A percentile compares a stretch with the other conserved stretches of the same genome.
phyloP scores from a whole-genome alignment of 2,797 vertebrate genomes.

The Psittacula echo region DNA sequence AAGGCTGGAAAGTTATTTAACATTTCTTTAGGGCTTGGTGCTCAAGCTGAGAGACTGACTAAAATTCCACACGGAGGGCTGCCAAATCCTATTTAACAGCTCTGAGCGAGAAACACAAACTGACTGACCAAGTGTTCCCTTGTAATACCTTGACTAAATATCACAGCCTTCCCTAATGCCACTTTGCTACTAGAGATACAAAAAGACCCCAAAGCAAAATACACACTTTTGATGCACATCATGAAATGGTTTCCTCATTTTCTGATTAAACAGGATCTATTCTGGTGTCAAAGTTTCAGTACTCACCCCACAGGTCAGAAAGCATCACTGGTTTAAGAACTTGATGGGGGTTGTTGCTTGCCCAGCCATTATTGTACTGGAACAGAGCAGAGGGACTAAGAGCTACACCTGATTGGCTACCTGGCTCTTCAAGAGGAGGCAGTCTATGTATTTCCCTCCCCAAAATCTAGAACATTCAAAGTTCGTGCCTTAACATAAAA shows the following conservation, averaged over 20 bases:
- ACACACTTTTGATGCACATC: not conserved
- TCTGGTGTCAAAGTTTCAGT: not conserved
- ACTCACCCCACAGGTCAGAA: not conserved
- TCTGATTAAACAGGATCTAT: not conserved
- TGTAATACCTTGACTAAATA: not conserved
- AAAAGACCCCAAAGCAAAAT: conserved; percentile 33
- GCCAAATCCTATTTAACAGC: not conserved
- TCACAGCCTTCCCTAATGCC: not conserved
- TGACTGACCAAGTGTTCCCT: not conserved
- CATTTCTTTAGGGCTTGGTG: not conserved
- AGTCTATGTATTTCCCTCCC: not conserved
- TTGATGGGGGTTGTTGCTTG: not conserved
- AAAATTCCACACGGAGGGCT: not conserved
- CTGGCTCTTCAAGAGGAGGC: not conserved
- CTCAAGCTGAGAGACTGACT: not conserved
- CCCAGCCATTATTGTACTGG: not conserved
- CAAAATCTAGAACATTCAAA: not conserved
- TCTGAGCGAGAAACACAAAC: not conserved
- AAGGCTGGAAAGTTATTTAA: not conserved
- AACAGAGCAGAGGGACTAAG: not conserved
- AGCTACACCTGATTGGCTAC: not conserved
- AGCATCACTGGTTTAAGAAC: not conserved
- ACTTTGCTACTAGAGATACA: not conserved
- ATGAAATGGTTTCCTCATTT: not conserved
- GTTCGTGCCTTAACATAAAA: not conserved